phyloP scores from a whole-genome alignment of 2,797 vertebrate species.

The Enoplosus armatus region DNA sequence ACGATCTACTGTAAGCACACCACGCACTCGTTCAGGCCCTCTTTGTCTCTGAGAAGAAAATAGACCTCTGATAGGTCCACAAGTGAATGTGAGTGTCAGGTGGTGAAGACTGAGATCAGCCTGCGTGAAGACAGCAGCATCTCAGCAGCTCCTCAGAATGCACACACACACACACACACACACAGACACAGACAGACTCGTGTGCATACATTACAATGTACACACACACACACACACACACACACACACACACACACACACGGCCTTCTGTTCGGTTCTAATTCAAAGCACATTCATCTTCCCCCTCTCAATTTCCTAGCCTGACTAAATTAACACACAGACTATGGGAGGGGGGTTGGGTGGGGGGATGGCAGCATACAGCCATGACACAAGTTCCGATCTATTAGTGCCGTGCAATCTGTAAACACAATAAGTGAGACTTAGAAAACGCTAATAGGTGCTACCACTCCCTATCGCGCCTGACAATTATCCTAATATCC shows the following conservation, averaged over 20 bases:
- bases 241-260: constrained; percentile 18
- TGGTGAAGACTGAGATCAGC: too few relatives aligned
- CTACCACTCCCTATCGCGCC: constrained; percentile 41
- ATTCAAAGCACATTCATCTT: constrained; percentile 54
- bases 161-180: too few relatives aligned
- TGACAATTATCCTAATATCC: constrained; percentile 69
- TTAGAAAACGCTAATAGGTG: constrained; percentile 55
- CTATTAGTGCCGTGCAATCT: constrained; percentile 47
- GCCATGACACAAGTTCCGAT: constrained; percentile 41
- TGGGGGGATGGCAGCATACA: not conserved
- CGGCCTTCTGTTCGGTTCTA: constrained; percentile 26
- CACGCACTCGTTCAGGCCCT: too few relatives aligned
- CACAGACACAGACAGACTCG: too few relatives aligned
- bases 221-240: not conserved
- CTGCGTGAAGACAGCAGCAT: too few relatives aligned
- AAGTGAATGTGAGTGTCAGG: too few relatives aligned
- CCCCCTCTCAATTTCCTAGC: constrained; percentile 22
- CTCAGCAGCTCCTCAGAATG: too few relatives aligned
- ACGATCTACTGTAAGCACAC: too few relatives aligned
- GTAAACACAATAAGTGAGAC: constrained; percentile 64
- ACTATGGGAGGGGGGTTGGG: not conserved
- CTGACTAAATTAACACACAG: constrained; percentile 40
- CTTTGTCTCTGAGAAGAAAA: too few relatives aligned
- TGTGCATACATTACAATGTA: too few relatives aligned
- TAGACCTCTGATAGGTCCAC: too few relatives aligned